These are phyloP conservation scores for Drosophila nr. fundita DNA, from an alignment of 2,888 invertebrate genomes.

Conservation along the genomic window DNA sequence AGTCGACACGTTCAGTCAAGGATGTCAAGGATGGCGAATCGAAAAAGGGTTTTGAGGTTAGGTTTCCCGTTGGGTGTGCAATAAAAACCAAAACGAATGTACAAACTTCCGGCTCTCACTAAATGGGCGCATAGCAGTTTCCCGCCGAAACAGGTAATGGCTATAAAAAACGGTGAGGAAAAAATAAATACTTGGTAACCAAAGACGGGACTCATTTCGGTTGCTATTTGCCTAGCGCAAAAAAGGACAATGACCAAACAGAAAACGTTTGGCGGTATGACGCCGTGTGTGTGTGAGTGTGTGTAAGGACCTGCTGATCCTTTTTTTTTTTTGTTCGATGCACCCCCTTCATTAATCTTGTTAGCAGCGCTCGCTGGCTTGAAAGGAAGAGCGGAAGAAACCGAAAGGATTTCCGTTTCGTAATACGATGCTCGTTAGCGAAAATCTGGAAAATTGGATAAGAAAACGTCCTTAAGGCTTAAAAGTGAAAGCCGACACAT, in stretches of 20 bases:
- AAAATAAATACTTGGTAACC: constrained; percentile 46
- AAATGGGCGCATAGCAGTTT: constrained; percentile 25
- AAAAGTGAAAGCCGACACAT: constrained; percentile 75
- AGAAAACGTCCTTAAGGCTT: constrained; percentile 49
- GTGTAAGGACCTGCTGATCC: constrained; percentile 57
- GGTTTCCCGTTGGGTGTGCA: constrained; percentile 35
- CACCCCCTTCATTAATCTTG: constrained; percentile 80
- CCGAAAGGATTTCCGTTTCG: constrained; percentile 82
- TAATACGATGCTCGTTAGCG: constrained; percentile 62
- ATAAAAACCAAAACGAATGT: constrained; percentile 70
- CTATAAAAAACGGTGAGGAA: constrained; percentile 21
- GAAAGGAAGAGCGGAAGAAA: constrained; percentile 70
- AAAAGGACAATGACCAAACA: constrained; percentile 79
- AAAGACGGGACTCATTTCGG: constrained; percentile 30
- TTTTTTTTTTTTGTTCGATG: constrained; percentile 27
- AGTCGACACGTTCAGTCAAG: constrained; percentile 18
- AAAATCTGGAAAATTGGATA: constrained; percentile 54
- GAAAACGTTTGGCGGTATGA: constrained; percentile 59
- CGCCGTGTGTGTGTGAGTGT: constrained; percentile 19
- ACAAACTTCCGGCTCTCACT: constrained; percentile 69
- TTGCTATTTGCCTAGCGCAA: constrained; percentile 75
- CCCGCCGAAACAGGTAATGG: constrained; percentile 44
- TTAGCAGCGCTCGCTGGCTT: constrained; percentile 55
- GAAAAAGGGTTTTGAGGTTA: constrained; percentile 40
- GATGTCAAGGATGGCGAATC: constrained; percentile 35